Evolutionary conservation across 2,888 invertebrate species (phyloP), one percentile per base, ranked within the genome.

Genomic region (Drosophila longiperda): DNA sequence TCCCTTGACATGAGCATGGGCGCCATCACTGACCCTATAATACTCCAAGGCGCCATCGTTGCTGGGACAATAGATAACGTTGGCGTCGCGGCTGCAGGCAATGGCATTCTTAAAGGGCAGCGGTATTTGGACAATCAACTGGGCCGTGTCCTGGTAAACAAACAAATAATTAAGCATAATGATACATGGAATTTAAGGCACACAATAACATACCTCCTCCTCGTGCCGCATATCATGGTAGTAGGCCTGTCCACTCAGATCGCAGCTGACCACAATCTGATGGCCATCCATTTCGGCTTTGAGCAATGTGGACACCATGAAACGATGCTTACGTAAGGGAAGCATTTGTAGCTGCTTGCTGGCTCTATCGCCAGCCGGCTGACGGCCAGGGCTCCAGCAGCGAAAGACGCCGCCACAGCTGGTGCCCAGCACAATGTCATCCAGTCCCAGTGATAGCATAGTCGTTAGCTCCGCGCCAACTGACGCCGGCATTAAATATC

Each of bases 211-310:
- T 64, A 91, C 91, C 65, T 91, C 91, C 57, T 91, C 91, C 2
- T 67, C 72, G 57, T 86, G 86, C 1, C 83, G 75, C 63, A 92
- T 76, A 54, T 92, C 91, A 59, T 93, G 92, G 63, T 91, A 91
- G 66, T 85, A 91, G 11, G 93, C 84, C 72, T 93, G 91, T 3
- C 93, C 93, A 65, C 92, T 93, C 20, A 93, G 69, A 78, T 93
- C 93, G 63, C 92, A 92, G 65, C 92, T 93, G 15, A 93, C 75
- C 1, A 93, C 77, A 5, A 90, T 70, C n/a, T 67, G 83, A 8
- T 79, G 80, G 20, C 91, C 91, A 5, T 73, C 75, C 55, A 90
- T 70, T 32, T 81, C 74, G 0, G 84, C 79, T 55, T 86, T 90
- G 1, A 89, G 63, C 29, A 93, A 71, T 0, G 90, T 86, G 23